Base-by-base conservation (phyloP, 1,140 invertebrate genomes). In the Patella vulgata region DNA sequence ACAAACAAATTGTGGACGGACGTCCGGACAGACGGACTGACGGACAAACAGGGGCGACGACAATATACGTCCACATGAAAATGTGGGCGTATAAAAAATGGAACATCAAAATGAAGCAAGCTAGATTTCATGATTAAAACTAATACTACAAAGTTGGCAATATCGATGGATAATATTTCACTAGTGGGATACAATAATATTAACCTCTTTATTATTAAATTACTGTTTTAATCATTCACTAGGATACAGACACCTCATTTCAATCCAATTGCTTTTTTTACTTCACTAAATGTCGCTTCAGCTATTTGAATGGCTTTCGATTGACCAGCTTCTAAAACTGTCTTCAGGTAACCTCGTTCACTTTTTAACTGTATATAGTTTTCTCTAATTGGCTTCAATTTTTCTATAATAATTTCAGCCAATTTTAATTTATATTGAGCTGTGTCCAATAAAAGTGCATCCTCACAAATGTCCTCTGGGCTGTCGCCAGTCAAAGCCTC, bases 401-500 rank as follows among this genome's bases (percentile, higher is more conserved):
- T 87, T 69, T 90, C 88, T 30, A 91, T 87, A 3, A 96, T 74
- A 19, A 88, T 86, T 60, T 95, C 91, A 6, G 93, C 90, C 14
- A 96, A 87, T 1, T 88, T 70, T 2, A 88, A 68, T 86, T 96
- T 97, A 73, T 93, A 96, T 85, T 89, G 83, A 71, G 87, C 92
- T 43, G 94, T 97, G 75, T 92, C 89, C 17, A 95, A 67, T 50
- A 68, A 52, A 14, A 84, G 82, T 63, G 85, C 77, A 23, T 85
- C 87, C 82, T 95, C 89, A 75, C 90, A 90, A 66, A 95, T 91
- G 60, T 91, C 86, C 63, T 92, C 88, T 1, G 88, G 85, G n/a
- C 87, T 82, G 81, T 89, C 86, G 25, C 89, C 90, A 27, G 88
- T 90, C 2, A 93, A 84, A 8, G 77, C 77, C 19, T 72, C 44